phyloP scores from a whole-genome alignment of 2,888 invertebrate species.

The Aspidiotus destructor region DNA sequence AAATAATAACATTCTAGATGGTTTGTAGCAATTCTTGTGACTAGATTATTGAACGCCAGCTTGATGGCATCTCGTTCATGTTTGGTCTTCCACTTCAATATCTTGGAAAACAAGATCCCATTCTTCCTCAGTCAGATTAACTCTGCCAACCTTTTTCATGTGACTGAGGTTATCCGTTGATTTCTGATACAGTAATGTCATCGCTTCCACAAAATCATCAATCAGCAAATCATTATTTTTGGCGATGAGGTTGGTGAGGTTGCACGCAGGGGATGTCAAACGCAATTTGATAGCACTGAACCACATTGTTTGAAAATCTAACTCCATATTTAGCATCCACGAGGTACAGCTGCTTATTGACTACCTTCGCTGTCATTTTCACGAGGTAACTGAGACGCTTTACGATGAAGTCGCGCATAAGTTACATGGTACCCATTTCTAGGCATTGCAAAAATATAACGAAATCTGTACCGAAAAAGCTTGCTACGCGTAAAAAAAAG shows the following conservation, averaged over 20 bases:
- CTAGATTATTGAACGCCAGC: slow-evolving; percentile 1
- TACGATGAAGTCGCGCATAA: no score
- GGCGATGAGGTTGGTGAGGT: slow-evolving; percentile 1
- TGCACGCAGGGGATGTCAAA: neutral
- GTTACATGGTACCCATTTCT: no score
- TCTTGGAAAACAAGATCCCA: slow-evolving; percentile 2
- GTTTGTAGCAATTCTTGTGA: no score
- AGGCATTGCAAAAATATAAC: no score
- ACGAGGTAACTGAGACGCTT: no score
- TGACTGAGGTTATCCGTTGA: slow-evolving; percentile 1
- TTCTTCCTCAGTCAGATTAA: neutral
- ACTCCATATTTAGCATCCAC: slow-evolving; percentile 1
- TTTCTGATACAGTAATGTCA: slow-evolving; percentile 1
- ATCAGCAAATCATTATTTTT: neutral
- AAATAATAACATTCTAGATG: no score
- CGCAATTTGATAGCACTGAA: slow-evolving; percentile 1
- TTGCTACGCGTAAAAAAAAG: no score
- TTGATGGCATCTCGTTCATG: neutral
- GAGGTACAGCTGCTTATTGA: no score
- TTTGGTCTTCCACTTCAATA: neutral
- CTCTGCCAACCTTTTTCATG: slow-evolving; percentile 2
- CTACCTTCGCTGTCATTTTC: no score
- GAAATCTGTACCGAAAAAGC: no score
- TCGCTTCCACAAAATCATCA: slow-evolving; percentile 1
- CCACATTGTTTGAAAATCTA: neutral